Base-by-base conservation (phyloP, 2,113 vertebrate species). In the Hemiprocne comata region DNA sequence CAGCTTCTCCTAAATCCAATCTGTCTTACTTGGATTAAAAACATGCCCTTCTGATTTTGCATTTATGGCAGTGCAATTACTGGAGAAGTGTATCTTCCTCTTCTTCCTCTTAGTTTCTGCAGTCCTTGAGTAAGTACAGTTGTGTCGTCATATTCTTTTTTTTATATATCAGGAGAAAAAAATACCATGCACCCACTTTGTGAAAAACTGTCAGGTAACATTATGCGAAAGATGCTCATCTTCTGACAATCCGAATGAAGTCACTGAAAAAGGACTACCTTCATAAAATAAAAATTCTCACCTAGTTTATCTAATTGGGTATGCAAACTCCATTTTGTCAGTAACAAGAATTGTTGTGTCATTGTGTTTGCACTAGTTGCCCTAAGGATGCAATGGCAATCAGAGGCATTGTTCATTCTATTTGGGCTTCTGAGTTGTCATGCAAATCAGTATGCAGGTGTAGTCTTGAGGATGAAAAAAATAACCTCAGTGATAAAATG, bases 371-470 rank as follows among this genome's bases (percentile, higher is more conserved):
- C 34, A 85, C 44, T 55, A 54, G 70, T 85, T 93, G 76, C 80
- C 55, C 61, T 55, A 69, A 86, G 55, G 91, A 86, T 74, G 81
- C 91, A 86, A 77, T 44, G 76, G 66, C 88, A 82, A 78, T 91
- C 80, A 82, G 61, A 78, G 50, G 50, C 46, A 51, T 70, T 86
- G 71, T 85, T 93, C 44, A 73, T 78, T 73, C 71, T 72, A 28
- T 89, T 75, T 5, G 24, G 48, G 74, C 66, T 85, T 95, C 82
- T 88, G 69, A 89, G 70, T 65, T 69, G 65, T 44, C 78, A 66
- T 66, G 75, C 51, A 94, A 87, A 94, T 91, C 34, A 84, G 23
- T 62, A 95, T 82, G 48, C 70, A 74, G 77, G 53, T 71, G 14
- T 20, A 85, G 65, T 85, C 55, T 40, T 40, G 13, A 71, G 66